Percentiles rank a stretch among this genome's conserved stretches.
These are phyloP conservation scores for Onychomys arenicola DNA, from an alignment of 2,797 vertebrate genomes.

Conservation along the genomic window DNA sequence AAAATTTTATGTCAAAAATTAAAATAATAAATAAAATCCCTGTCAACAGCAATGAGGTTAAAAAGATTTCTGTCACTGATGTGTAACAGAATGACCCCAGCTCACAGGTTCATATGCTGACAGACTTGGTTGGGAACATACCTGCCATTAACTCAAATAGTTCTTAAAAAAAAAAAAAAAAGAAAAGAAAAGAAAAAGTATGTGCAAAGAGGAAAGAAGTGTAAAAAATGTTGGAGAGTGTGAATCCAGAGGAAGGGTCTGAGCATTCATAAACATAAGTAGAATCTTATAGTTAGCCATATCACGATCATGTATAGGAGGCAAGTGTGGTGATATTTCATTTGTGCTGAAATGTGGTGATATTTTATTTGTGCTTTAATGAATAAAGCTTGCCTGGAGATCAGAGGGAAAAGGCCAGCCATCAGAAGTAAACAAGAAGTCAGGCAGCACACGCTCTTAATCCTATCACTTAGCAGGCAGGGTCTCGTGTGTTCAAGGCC, in stretches of 20 bases:
- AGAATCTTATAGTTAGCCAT: rapidly evolving
- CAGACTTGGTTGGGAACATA: not conserved
- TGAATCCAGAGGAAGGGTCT: not conserved
- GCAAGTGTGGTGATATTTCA: too few relatives aligned
- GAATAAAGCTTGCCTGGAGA: too few relatives aligned
- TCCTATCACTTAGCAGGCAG: too few relatives aligned
- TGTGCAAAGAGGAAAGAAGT: not conserved
- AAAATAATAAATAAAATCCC: not conserved
- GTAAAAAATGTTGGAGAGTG: not conserved
- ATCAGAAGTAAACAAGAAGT: too few relatives aligned
- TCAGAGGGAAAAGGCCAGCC: too few relatives aligned
- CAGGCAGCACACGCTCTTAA: too few relatives aligned
- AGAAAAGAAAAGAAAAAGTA: not conserved
- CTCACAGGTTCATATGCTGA: not conserved
- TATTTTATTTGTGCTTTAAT: too few relatives aligned
- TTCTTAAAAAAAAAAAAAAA: not conserved
- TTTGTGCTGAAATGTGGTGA: too few relatives aligned
- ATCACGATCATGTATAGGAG: rapidly evolving
- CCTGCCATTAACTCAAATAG: not conserved
- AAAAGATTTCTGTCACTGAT: not conserved
- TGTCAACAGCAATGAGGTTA: not conserved
- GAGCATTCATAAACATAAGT: not conserved
- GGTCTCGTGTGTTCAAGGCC: too few relatives aligned
- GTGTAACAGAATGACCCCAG: not conserved
- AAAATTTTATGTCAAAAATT: not conserved